Percentiles rank a stretch among this genome's conserved stretches.
Conservation (phyloP, 2,797 vertebrate genomes). For the Clarias platycephalus region DNA sequence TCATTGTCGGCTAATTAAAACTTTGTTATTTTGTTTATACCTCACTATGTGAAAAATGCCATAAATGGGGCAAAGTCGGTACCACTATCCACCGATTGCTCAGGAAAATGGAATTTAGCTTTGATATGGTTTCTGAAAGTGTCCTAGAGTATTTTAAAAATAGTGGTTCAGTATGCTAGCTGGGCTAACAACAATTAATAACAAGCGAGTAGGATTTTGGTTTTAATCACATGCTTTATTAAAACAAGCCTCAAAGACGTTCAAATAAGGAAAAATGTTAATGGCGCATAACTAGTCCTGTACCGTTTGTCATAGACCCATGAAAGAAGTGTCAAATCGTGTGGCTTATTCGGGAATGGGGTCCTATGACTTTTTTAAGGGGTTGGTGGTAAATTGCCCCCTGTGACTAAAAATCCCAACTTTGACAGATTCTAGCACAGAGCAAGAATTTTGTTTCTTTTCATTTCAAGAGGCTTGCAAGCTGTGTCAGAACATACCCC, state of each 20-base stretch:
- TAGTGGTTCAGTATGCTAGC: not conserved
- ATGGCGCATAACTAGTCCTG: too few species aligned
- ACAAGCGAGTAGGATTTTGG: not conserved
- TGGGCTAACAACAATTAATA: not conserved
- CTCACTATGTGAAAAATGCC: not conserved
- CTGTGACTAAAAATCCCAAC: too few species aligned
- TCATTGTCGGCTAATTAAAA: slow-evolving; percentile 4
- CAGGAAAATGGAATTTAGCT: slow-evolving; percentile 12
- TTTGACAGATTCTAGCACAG: too few species aligned
- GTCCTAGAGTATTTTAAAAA: not conserved
- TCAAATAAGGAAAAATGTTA: not conserved
- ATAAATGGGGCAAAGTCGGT: not conserved
- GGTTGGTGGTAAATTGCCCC: too few species aligned
- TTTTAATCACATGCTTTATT: not conserved
- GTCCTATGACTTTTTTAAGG: too few species aligned
- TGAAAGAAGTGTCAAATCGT: too few species aligned
- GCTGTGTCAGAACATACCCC: too few species aligned
- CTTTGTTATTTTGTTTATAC: not conserved
- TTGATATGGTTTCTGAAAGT: not conserved
- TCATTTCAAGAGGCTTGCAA: too few species aligned
- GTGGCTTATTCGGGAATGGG: too few species aligned
- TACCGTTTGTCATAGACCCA: too few species aligned
- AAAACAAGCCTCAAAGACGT: not conserved
- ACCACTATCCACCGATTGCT: not conserved
- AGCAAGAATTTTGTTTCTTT: too few species aligned